Conservation (phyloP, 1,140 invertebrate genomes). For the Drosophila melanogaster region Release_6_plus_ISO1_MT NT_033779.5:9039001-9039500, state of each 20-base stretch:
- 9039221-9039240: no score
- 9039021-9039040: constrained; percentile 39
- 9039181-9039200: not conserved
- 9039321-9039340: not conserved
- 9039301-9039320: no score
- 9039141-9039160: not conserved
- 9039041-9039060: constrained; percentile 13
- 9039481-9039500: constrained; percentile 54
- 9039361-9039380: constrained; percentile 1
- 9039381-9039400: no score
- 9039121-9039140: not conserved
- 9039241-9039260: no score
- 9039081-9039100: constrained; percentile 62
- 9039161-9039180: not conserved
- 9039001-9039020: constrained; percentile 62
- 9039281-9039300: no score
- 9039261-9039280: no score
- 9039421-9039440: constrained; percentile 44
- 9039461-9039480: constrained; percentile 78
- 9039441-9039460: constrained; percentile 60
- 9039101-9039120: constrained; percentile 18
- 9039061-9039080: constrained; percentile 36
- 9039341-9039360: constrained; percentile 37
- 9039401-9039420: not conserved
- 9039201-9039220: no score